A percentile compares a stretch with the other conserved stretches of the same genome.
Evolutionary conservation across 1,140 invertebrate genomes (phyloP).

Genomic region (Neuroterus valhalla): DNA sequence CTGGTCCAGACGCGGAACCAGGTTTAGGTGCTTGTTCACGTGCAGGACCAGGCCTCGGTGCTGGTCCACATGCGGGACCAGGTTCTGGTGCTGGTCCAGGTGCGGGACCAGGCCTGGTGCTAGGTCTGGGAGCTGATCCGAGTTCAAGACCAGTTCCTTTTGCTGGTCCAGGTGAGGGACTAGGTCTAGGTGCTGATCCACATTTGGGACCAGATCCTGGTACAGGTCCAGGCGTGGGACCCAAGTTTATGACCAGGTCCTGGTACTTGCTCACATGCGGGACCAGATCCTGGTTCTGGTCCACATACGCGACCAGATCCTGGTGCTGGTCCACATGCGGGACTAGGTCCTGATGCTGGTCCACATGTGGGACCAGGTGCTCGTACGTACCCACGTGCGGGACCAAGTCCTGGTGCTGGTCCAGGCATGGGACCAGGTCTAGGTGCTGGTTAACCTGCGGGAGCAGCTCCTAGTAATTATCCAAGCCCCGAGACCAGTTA

Average conservation of each 20-base stretch:
- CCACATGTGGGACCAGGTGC: slow-evolving; percentile 39
- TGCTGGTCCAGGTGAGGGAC: slow-evolving; percentile 54
- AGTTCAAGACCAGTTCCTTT: background rate
- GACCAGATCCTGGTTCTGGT: background rate
- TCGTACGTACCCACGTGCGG: background rate
- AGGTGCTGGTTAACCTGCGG: slow-evolving; percentile 13
- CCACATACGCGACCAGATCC: slow-evolving; percentile 33
- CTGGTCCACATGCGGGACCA: background rate
- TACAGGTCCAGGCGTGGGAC: background rate
- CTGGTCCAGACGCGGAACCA: slow-evolving; percentile 26
- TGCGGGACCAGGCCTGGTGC: background rate
- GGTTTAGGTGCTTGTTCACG: slow-evolving; percentile 37
- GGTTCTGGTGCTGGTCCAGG: background rate
- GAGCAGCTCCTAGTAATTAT: background rate
- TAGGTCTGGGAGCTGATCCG: slow-evolving; percentile 17
- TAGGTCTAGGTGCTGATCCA: slow-evolving; percentile 52
- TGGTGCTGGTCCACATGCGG: slow-evolving; percentile 29
- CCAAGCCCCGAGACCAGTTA: too few relatives aligned
- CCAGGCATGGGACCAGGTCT: background rate
- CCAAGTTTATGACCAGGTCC: too few relatives aligned
- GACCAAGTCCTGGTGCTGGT: background rate
- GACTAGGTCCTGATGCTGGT: slow-evolving; percentile 23
- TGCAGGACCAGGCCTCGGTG: slow-evolving; percentile 28
- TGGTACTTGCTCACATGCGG: slow-evolving; percentile 29
- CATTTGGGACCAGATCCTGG: slow-evolving; percentile 49